Evolutionary conservation across 1,140 invertebrate genomes (phyloP).

Genomic region (Drosophila sp.): DNA sequence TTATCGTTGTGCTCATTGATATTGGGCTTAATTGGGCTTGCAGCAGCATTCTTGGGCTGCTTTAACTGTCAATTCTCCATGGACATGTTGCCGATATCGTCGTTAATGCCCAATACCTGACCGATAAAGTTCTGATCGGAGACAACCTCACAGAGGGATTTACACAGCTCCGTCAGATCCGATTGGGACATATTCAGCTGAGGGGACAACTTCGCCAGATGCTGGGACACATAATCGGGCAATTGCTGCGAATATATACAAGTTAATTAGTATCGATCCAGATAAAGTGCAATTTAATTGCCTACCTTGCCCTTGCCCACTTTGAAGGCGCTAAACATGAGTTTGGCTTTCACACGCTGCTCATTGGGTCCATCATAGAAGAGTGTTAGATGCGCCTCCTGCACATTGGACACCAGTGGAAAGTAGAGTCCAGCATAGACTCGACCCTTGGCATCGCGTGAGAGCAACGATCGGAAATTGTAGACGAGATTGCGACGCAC

Average conservation of each 20-base stretch:
- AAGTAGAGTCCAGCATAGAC: conserved; percentile 94
- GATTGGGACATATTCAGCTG: conserved; percentile 89
- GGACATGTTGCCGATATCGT: conserved; percentile 90
- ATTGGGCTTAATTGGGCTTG: conserved; percentile 19
- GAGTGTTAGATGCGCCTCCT: conserved; percentile 89
- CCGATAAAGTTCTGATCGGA: conserved; percentile 89
- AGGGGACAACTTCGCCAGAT: conserved; percentile 88
- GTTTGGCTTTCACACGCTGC: conserved; percentile 86
- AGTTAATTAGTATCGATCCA: neutral
- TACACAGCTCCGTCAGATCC: conserved; percentile 87
- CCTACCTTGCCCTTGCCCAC: conserved; percentile 88
- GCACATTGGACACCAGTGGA: conserved; percentile 87
- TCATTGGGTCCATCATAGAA: conserved; percentile 91
- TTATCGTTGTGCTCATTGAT: conserved; percentile 31
- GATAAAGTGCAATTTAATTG: neutral
- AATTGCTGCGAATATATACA: conserved; percentile 84
- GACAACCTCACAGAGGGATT: conserved; percentile 88
- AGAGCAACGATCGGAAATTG: conserved; percentile 92
- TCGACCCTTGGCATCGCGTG: conserved; percentile 91
- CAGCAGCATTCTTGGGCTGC: conserved; percentile 77
- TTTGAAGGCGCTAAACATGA: conserved; percentile 89
- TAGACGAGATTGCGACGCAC: conserved; percentile 95
- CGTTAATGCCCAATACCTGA: conserved; percentile 90
- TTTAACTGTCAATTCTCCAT: conserved; percentile 89
- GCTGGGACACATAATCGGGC: conserved; percentile 87